Percentiles rank a stretch among this genome's conserved stretches.
These are phyloP conservation scores for Trachymyrmex cornetzi DNA, from an alignment of 1,140 invertebrate genomes.

Conservation along the genomic window DNA sequence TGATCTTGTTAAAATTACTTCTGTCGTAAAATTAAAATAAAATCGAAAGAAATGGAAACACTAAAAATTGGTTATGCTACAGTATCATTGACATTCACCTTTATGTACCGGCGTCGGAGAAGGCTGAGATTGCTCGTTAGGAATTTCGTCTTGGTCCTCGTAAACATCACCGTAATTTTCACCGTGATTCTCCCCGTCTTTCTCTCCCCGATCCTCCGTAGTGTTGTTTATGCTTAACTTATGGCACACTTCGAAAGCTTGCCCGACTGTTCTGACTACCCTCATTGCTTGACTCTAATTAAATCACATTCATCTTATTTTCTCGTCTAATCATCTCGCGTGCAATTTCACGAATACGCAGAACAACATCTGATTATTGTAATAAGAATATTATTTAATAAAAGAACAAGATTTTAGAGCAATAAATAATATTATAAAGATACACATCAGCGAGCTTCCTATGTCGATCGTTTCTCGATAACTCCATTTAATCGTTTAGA, in stretches of 20 bases:
- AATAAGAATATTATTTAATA: neutral
- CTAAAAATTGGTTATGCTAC: neutral
- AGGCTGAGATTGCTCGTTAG: conserved; percentile 87
- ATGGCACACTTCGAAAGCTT: conserved; percentile 99
- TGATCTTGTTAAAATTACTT: conserved; percentile 12
- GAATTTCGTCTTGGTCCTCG: conserved; percentile 89
- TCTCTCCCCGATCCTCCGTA: conserved; percentile 71
- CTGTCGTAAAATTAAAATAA: neutral
- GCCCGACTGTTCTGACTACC: conserved; percentile 98
- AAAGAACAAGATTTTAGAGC: neutral
- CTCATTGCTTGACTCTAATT: conserved; percentile 98
- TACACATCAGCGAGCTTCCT: conserved; percentile 36
- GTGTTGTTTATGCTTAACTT: conserved; percentile 91
- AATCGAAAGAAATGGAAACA: neutral
- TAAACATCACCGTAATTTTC: conserved; percentile 88
- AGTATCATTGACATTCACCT: conserved; percentile 74
- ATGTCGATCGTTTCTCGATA: conserved; percentile 18
- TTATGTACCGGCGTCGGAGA: conserved; percentile 84
- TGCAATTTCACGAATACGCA: neutral
- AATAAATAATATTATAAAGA: neutral
- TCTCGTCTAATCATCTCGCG: neutral
- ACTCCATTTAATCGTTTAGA: neutral
- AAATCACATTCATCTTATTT: conserved; percentile 64
- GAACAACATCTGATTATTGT: neutral
- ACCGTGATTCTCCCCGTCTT: conserved; percentile 79